Base-by-base conservation (phyloP, 1,140 invertebrate species). In the Metaphire vulgaris region DNA sequence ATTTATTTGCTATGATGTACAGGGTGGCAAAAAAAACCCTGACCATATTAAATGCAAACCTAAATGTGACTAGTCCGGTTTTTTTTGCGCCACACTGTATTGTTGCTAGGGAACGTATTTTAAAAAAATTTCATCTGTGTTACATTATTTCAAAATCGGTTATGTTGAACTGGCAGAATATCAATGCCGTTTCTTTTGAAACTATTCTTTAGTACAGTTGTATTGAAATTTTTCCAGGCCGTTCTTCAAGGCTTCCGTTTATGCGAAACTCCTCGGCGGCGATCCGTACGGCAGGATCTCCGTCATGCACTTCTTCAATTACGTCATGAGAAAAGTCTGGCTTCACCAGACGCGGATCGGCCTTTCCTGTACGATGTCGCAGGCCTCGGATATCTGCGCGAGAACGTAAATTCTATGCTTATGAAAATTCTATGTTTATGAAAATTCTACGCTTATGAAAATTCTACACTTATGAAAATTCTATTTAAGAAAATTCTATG, bases 241-340 rank as follows among this genome's bases (percentile, higher is more conserved):
- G 16, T 97, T 94, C 83, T 92, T 97, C 75, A 93, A 91, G 33
- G 90, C 94, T 0, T 90, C 89, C 76, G 90, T 95, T 21, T 98
- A 96, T 87, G 91, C 92, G 0, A 93, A 94, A 81, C 85, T 98
- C 0, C 90, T 94, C 29, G 30, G n/a, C 26, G 14, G 90, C 33
- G 94, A 96, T 83, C 90, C 91, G 0, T 90, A 92, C 85, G 94
- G 94, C 15, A 87, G 92, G 76, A 83, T 87, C 32, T 83, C 84
- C 30, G 86, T 87, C 29, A 86, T 86, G 83, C 92, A 93, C 12
- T 88, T 98, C 67, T 97, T 97, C 83, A 97, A 97, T 81, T 98
- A 97, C 85, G 91, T 95, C 0, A 97, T 98, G 93, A 88, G 93
- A 28, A 94, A 96, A 85, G 92, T 95, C 1, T 97, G 95, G 94